phyloP scores from a whole-genome alignment of 35 echinoderm and acorn worm species.

The Heliocidaris tuberculata region DNA sequence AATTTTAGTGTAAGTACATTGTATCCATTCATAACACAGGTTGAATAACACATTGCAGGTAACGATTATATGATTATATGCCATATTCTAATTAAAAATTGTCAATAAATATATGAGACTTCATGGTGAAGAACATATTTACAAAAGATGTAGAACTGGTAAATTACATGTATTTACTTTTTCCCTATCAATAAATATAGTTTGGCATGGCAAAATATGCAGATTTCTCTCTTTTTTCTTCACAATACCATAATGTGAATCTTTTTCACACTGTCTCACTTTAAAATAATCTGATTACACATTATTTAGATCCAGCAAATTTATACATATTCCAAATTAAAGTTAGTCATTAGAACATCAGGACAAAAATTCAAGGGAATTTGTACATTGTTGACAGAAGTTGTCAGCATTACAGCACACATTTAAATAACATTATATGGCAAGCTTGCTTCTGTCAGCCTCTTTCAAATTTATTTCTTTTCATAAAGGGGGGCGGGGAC shows the following conservation, averaged over 20 bases:
- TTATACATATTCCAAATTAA: background rate
- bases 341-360: background rate
- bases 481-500: background rate
- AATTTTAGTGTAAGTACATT: background rate
- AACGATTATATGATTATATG: background rate
- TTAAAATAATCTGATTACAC: background rate
- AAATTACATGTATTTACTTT: background rate
- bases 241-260: background rate
- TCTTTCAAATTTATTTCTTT: background rate
- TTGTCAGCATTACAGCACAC: background rate
- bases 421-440: background rate
- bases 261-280: background rate
- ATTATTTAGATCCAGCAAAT: background rate
- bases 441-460: background rate
- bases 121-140: background rate
- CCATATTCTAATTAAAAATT: background rate
- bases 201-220: slow-evolving; percentile 9
- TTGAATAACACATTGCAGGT: background rate
- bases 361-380: background rate
- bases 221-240: background rate
- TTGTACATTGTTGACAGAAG: background rate
- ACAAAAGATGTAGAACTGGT: background rate
- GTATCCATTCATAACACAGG: background rate
- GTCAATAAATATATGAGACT: background rate
- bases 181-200: slow-evolving; percentile 6